Percentiles rank a stretch among this genome's conserved stretches.
phyloP scores from a whole-genome alignment of 2,797 vertebrate genomes.

The Amphiprion clarkii region DNA sequence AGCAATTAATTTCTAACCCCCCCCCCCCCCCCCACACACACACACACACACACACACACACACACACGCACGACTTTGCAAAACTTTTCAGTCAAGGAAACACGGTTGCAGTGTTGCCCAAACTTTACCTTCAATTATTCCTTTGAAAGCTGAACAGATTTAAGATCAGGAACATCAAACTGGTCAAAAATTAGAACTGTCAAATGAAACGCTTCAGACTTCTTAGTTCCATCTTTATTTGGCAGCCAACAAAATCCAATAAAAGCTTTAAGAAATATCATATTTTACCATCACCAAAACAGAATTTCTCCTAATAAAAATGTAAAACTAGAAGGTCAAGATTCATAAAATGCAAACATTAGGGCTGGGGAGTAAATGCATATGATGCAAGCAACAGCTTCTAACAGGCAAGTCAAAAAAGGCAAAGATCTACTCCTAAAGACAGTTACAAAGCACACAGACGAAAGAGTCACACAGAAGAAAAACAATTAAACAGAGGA shows the following conservation, averaged over 20 bases:
- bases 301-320: constrained; percentile 83
- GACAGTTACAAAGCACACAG: constrained; percentile 70
- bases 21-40: too few relatives aligned
- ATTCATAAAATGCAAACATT: constrained; percentile 85
- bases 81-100: too few relatives aligned
- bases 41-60: too few relatives aligned
- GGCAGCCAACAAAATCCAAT: constrained; percentile 85
- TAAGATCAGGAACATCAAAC: too few relatives aligned
- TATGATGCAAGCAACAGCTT: constrained; percentile 59
- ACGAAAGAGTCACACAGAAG: constrained; percentile 72
- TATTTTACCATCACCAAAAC: constrained; percentile 85
- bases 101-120: too few relatives aligned
- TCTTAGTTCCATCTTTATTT: constrained; percentile 84
- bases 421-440: constrained; percentile 62
- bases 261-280: constrained; percentile 87
- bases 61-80: too few relatives aligned
- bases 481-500: constrained; percentile 54
- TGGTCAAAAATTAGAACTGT: background rate
- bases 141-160: too few relatives aligned
- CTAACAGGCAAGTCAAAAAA: constrained; percentile 72
- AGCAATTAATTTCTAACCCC: too few relatives aligned
- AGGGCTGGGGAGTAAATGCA: constrained; percentile 43
- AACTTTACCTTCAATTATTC: too few relatives aligned
- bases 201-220: background rate
- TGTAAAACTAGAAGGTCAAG: constrained; percentile 85